Evolutionary conservation across 2,113 vertebrate genomes (phyloP).

Genomic region (Amphiprion ocellaris): DNA sequence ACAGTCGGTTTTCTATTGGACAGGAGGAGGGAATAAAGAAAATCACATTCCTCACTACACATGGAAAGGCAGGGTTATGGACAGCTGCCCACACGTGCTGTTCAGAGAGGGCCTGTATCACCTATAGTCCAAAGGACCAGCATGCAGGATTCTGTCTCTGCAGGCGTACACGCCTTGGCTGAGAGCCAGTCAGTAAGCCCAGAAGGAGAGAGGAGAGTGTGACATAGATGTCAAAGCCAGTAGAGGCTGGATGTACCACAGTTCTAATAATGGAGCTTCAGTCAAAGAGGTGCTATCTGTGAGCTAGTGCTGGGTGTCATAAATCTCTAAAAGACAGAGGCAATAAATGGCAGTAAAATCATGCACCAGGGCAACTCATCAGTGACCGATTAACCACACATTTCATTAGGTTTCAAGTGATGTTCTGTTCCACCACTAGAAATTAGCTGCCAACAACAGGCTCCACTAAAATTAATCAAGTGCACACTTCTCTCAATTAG

Average conservation of each 20-base stretch:
- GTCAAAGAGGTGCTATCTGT: constrained; percentile 50
- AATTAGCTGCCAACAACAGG: constrained; percentile 9
- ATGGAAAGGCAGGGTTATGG: constrained; percentile 55
- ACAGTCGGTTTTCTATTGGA: constrained; percentile 45
- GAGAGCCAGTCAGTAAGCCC: constrained; percentile 38
- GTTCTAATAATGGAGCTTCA: constrained; percentile 47
- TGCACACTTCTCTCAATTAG: not conserved
- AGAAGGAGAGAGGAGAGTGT: constrained; percentile 13
- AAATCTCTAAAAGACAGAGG: constrained; percentile 38
- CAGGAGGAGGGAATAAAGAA: constrained; percentile 29
- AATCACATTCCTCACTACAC: constrained; percentile 59
- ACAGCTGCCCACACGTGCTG: constrained; percentile 56
- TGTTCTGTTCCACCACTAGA: constrained; percentile 6
- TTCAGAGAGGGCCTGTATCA: constrained; percentile 41
- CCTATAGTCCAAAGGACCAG: constrained; percentile 41
- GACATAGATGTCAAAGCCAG: constrained; percentile 47
- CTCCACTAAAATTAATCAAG: constrained; percentile 12
- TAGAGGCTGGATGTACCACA: constrained; percentile 17
- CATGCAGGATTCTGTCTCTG: constrained; percentile 16
- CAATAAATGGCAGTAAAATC: constrained; percentile 41
- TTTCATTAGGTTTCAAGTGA: constrained; percentile 55
- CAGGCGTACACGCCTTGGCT: constrained; percentile 42
- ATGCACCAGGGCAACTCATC: constrained; percentile 25
- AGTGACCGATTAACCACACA: constrained; percentile 47
- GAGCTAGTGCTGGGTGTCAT: constrained; percentile 15